These are phyloP conservation scores for Parasteatoda lunata DNA, from an alignment of 2,888 invertebrate species.

Conservation along the genomic window DNA sequence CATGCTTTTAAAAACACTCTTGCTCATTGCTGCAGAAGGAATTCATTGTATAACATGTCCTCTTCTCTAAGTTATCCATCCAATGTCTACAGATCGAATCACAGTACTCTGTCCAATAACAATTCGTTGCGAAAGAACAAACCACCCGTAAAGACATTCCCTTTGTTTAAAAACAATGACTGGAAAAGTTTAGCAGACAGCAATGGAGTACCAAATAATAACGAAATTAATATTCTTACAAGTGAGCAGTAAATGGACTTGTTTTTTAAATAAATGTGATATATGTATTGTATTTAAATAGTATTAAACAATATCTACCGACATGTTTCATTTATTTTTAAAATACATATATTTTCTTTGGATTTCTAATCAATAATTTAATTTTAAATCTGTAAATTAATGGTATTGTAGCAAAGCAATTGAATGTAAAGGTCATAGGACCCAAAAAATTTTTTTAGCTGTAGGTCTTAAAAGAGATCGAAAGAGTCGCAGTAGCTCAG, in stretches of 20 bases:
- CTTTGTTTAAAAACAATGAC: not conserved
- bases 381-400: too few species aligned
- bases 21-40: constrained; percentile 46
- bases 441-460: too few species aligned
- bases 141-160: constrained; percentile 19
- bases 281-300: too few species aligned
- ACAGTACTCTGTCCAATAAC: constrained; percentile 11
- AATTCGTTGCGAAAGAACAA: constrained; percentile 29
- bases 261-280: too few species aligned
- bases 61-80: constrained; percentile 17
- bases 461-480: too few species aligned
- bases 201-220: constrained; percentile 1
- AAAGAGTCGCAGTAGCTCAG: too few species aligned
- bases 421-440: too few species aligned
- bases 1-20: constrained; percentile 75
- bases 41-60: not conserved
- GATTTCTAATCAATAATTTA: too few species aligned
- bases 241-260: not conserved
- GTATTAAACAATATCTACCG: too few species aligned
- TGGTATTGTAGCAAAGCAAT: too few species aligned
- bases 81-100: constrained; percentile 12
- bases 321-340: too few species aligned
- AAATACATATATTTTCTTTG: too few species aligned
- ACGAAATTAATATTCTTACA: not conserved
- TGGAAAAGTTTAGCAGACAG: constrained; percentile 16